Conservation (phyloP, 2,888 invertebrate genomes). For the Drosophila subquinaria region DNA sequence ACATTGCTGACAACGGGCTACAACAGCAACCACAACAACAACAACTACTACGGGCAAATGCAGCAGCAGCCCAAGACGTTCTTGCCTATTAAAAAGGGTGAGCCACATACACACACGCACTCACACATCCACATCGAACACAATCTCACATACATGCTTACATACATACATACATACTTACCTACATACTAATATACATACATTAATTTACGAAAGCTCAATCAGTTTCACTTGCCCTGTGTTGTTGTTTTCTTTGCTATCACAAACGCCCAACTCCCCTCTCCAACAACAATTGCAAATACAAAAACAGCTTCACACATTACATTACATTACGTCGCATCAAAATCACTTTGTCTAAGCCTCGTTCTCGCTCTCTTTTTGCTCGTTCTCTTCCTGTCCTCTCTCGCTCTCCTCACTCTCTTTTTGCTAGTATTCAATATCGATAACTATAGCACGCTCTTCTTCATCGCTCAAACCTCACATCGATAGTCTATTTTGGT, state of each 20-base stretch:
- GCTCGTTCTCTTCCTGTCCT: conserved; percentile 31
- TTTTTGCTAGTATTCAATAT: conserved; percentile 25
- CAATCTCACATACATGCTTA: conserved; percentile 16
- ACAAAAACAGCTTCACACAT: conserved; percentile 27
- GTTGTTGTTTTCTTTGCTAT: conserved; percentile 29
- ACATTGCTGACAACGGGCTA: conserved; percentile 44
- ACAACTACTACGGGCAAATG: conserved; percentile 54
- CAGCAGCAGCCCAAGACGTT: conserved; percentile 75
- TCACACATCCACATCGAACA: conserved; percentile 23
- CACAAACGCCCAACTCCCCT: conserved; percentile 8
- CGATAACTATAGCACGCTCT: conserved; percentile 48
- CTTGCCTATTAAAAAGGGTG: conserved; percentile 82
- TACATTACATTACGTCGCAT: conserved; percentile 16
- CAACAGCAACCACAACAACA: conserved; percentile 29
- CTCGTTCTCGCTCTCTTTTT: conserved; percentile 51
- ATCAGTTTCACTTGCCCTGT: conserved; percentile 13
- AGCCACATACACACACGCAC: conserved; percentile 68
- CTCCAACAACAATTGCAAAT: not conserved
- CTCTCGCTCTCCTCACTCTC: conserved; percentile 10
- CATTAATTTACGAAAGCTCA: conserved; percentile 6
- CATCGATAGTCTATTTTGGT: conserved; percentile 59
- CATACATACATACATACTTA: conserved; percentile 10
- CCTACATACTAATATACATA: not conserved
- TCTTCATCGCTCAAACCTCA: conserved; percentile 34
- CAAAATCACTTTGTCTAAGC: conserved; percentile 33